Base-by-base conservation (phyloP, 2,888 invertebrate genomes). In the Catocala fraxini region DNA sequence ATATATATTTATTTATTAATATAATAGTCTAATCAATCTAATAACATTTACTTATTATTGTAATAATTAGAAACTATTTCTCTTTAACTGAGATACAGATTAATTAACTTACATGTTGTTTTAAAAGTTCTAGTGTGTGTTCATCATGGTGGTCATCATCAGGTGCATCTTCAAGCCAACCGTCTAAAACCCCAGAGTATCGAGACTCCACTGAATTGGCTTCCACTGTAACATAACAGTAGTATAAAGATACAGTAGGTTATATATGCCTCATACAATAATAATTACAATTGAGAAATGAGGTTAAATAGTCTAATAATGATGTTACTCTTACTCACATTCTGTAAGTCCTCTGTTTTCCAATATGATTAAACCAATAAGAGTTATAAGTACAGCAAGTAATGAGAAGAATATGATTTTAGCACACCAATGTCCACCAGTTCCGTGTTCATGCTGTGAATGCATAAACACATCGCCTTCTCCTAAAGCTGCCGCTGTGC, bases 371-470 rank as follows among this genome's bases (percentile, higher is more conserved):
- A 98, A 89, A 63, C 97, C 97, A 84, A 97, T 95, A 62, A 97
- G 95, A 51, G 96, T 96, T 64, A 96, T 88, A 41, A 98, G 95
- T 59, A 96, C 95, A 53, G 96, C 96, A 73, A 98, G 94, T 34
- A 98, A 90, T 1, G 96, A 91, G 83, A 98, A 97, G 89, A 98
- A 98, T 79, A 98, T 95, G 59, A 98, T 94, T 91, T 97, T 97
- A 42, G 97, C 97, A 89, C 97, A 97, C 95, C 97, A 96, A 83
- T 97, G 97, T 41, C 97, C 98, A 48, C 97, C 97, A 12, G 97
- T 97, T 49, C 96, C 96, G 75, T 95, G 96, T 47, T 97, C 97
- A 75, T 96, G 96, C 54, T 97, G 96, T 33, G 97, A 95, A 85
- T 98, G 97, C 82, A 98, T 96, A 77, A 96, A 96, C 65, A 96